Evolutionary conservation across 2,888 invertebrate species (phyloP), one percentile per base, ranked within the genome.

Genomic region (Protophormia terraenovae): DNA sequence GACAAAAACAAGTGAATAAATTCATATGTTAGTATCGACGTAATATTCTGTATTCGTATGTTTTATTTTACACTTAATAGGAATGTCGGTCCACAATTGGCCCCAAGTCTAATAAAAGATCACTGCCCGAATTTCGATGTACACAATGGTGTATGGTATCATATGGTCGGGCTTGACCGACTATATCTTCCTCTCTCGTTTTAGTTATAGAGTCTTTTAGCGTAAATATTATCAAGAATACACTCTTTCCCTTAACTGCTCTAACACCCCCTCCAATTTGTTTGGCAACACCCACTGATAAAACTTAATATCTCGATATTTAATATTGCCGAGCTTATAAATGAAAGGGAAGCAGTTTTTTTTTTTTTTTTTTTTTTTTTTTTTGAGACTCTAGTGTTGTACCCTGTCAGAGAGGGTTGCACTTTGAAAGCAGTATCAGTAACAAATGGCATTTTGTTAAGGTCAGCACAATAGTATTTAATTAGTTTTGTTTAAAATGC

Each of bases 371-470:
- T n/a, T n/a, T n/a, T n/a, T n/a, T n/a, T 72, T 47, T 55, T 66
- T 69, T 66, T 32, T 41, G 38, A 32, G 41, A 29, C 27, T 45
- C 8, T 14, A 38, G n/a, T 24, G 29, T 64, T 64, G 58, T 27
- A 24, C 24, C 35, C 64, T 76, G 64, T 66, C 75, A 8, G 45
- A 64, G 78, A n/a, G 73, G 82, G 85, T 79, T 82, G 75, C 78
- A 82, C 45, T 75, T 75, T 78, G 32, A n/a, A 62, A 75, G 55
- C 64, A 24, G 53, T 82, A 85, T 85, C 85, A 62, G 60, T 85
- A 85, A 76, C 85, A 85, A 82, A 85, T 82, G 78, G 71, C 75
- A 85, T 85, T 85, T 79, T 82, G 85, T 82, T 85, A 85, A 85
- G 85, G 85, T 85, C 85, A 85, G 85, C 85, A 82, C 53, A 85